A percentile compares a stretch with the other conserved stretches of the same genome.
Conservation (phyloP, 37 sponge, comb jelly and placozoan genomes). For the Bolinopsis microptera region DNA sequence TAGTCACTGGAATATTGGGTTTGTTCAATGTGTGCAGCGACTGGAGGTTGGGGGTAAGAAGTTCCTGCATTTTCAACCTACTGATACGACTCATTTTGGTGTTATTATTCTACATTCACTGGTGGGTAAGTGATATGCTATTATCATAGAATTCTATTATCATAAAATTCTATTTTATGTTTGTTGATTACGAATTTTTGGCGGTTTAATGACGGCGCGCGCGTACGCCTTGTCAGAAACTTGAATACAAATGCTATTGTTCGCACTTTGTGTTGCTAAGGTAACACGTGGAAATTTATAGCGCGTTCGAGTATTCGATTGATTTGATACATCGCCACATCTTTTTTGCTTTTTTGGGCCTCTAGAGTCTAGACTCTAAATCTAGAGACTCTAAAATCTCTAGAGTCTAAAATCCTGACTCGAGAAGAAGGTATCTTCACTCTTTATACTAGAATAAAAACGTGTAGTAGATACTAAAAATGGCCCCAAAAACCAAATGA, state of each 20-base stretch:
- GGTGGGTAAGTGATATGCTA: background rate
- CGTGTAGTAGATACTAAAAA: no score
- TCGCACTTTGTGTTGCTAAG: background rate
- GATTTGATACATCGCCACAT: background rate
- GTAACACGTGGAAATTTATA: background rate
- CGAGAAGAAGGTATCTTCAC: no score
- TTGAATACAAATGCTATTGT: background rate
- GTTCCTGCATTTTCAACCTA: slow-evolving; percentile 1
- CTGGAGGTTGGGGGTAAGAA: background rate
- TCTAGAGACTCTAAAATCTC: no score
- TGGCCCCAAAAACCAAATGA: no score
- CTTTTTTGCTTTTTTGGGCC: no score
- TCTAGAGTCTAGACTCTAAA: no score
- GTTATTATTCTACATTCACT: background rate
- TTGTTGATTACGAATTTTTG: background rate
- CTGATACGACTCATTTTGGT: slow-evolving; percentile 13
- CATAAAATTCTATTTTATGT: background rate
- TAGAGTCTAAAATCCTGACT: no score
- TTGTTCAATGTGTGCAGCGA: background rate
- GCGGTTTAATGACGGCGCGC: background rate
- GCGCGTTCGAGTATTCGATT: background rate
- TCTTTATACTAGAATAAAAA: no score
- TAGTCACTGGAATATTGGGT: background rate
- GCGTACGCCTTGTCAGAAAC: background rate
- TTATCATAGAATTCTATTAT: background rate